These are phyloP conservation scores for Callocephalon fimbriatum DNA, from an alignment of 2,113 vertebrate species.

Conservation along the genomic window DNA sequence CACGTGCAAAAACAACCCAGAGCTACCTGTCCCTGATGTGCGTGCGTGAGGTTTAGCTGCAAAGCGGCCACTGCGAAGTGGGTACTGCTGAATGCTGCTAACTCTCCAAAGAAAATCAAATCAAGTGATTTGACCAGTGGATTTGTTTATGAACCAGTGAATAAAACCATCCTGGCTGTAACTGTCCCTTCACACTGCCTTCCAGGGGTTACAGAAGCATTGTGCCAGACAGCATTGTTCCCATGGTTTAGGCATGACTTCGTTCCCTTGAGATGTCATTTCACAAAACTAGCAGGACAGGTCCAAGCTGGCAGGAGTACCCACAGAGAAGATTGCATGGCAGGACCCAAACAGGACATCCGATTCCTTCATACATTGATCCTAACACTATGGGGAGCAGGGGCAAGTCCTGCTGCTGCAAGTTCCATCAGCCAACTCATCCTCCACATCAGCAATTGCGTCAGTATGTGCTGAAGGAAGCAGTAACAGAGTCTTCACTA, in stretches of 20 bases:
- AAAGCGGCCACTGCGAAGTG: neutral
- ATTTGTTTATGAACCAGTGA: neutral
- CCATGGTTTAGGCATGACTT: neutral
- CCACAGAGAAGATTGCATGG: too few relatives aligned
- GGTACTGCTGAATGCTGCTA: neutral
- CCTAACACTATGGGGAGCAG: neutral
- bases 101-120: neutral
- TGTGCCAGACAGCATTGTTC: neutral
- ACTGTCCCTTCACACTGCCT: neutral
- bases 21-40: neutral
- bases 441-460: neutral
- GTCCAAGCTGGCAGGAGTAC: neutral
- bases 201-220: neutral
- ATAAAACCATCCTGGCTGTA: neutral
- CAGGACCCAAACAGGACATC: neutral
- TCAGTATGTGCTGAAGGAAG: neutral
- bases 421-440: neutral
- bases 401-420: neutral
- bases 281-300: neutral
- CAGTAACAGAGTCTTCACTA: neutral
- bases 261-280: rapidly evolving
- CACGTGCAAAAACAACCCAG: neutral
- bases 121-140: neutral
- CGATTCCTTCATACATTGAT: neutral
- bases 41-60: neutral